phyloP scores from a whole-genome alignment of 2,888 invertebrate genomes.

The Abrostola triplasia region DNA sequence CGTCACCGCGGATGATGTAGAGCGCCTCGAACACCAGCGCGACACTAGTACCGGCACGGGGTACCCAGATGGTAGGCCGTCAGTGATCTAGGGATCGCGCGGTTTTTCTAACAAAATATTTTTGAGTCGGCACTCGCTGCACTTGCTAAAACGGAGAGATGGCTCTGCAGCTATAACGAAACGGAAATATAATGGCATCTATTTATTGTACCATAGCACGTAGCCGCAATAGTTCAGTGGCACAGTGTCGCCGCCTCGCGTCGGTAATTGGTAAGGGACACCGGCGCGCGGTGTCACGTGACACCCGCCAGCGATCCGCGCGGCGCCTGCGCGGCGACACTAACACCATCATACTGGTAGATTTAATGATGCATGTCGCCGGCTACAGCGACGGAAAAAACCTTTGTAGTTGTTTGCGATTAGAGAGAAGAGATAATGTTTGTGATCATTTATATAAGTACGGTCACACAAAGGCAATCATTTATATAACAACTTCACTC shows the following conservation, averaged over 20 bases:
- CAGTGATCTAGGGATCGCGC: too few relatives aligned
- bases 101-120: too few relatives aligned
- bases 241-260: conserved; percentile 16
- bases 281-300: conserved; percentile 52
- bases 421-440: neutral
- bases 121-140: too few relatives aligned
- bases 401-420: neutral
- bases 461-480: too few relatives aligned
- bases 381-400: too few relatives aligned
- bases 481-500: too few relatives aligned
- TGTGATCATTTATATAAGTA: too few relatives aligned
- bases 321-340: conserved; percentile 10
- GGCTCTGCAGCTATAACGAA: too few relatives aligned
- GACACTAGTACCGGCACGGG: neutral
- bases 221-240: neutral
- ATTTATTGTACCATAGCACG: too few relatives aligned
- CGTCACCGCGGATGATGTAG: conserved; percentile 72
- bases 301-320: conserved; percentile 18
- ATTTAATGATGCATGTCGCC: too few relatives aligned
- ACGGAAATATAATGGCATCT: too few relatives aligned
- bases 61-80: neutral
- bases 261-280: conserved; percentile 65
- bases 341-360: conserved; percentile 3
- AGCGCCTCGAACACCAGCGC: conserved; percentile 16
- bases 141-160: too few relatives aligned